Conservation (phyloP, 2,888 invertebrate species). For the Oxycera nigricornis region DNA sequence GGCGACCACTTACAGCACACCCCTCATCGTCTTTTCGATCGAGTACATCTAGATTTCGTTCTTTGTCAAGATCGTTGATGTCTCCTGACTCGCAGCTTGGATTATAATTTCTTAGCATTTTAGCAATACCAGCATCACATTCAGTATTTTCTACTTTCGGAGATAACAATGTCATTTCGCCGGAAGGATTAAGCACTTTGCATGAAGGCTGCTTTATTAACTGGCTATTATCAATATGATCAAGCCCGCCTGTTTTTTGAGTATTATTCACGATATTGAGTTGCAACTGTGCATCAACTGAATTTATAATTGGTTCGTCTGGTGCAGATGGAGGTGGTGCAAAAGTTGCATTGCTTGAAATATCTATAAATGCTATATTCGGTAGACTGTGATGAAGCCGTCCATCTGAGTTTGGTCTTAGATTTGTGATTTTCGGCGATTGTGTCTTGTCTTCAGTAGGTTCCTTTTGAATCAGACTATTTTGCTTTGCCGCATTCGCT, state of each 20-base stretch:
- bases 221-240: neutral
- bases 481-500: neutral
- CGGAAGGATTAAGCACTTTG: neutral
- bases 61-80: neutral
- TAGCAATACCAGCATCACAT: conserved; percentile 11
- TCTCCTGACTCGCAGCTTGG: no score
- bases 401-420: conserved; percentile 51
- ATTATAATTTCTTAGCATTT: neutral
- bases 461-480: neutral
- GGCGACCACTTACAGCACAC: conserved; percentile 75
- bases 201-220: neutral
- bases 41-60: neutral
- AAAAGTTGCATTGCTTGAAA: conserved; percentile 34
- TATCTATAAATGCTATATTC: conserved; percentile 56
- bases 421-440: conserved; percentile 46
- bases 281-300: conserved; percentile 37
- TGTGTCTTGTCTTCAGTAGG: neutral
- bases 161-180: no score
- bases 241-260: conserved; percentile 7
- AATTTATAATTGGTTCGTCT: neutral
- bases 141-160: conserved; percentile 20
- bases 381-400: conserved; percentile 59
- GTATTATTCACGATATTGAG: conserved; percentile 42
- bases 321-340: conserved; percentile 31
- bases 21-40: conserved; percentile 59